Conservation (phyloP, 2,888 invertebrate genomes). For the Papilio elwesi region DNA sequence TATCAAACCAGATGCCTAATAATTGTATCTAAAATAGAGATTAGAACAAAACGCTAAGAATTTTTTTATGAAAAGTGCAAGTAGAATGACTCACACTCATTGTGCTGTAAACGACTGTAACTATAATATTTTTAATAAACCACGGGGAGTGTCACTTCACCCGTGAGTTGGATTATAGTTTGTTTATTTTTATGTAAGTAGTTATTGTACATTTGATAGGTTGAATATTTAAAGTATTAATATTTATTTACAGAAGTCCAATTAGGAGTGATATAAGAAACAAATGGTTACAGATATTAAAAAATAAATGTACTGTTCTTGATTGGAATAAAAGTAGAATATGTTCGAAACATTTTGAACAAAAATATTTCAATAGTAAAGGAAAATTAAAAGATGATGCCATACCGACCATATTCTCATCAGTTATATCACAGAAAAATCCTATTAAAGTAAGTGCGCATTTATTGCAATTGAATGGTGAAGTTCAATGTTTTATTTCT, state of each 20-base stretch:
- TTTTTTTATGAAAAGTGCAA: not conserved
- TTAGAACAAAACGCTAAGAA: not conserved
- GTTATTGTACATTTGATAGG: not conserved
- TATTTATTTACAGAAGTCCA: conserved; percentile 63
- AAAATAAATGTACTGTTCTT: conserved; percentile 63
- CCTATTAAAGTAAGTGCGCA: conserved; percentile 51
- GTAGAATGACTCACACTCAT: conserved; percentile 58
- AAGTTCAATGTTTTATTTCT: too few species aligned
- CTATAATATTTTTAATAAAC: conserved; percentile 64
- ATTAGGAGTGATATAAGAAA: conserved; percentile 63
- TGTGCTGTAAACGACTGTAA: conserved; percentile 71
- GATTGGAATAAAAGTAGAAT: conserved; percentile 72
- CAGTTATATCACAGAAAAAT: conserved; percentile 39
- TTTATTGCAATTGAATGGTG: not conserved
- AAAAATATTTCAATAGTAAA: conserved; percentile 66
- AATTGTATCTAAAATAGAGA: not conserved
- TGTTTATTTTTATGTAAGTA: not conserved
- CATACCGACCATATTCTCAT: conserved; percentile 67
- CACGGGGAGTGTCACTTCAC: conserved; percentile 63
- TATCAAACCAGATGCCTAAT: too few species aligned
- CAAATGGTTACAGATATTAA: conserved; percentile 68
- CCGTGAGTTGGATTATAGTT: conserved; percentile 58
- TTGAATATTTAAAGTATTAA: conserved; percentile 16
- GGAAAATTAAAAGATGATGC: conserved; percentile 67
- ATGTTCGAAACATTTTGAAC: conserved; percentile 75